Evolutionary conservation across 2,888 invertebrate species (phyloP).

Genomic region (Trissoscelio sp.): DNA sequence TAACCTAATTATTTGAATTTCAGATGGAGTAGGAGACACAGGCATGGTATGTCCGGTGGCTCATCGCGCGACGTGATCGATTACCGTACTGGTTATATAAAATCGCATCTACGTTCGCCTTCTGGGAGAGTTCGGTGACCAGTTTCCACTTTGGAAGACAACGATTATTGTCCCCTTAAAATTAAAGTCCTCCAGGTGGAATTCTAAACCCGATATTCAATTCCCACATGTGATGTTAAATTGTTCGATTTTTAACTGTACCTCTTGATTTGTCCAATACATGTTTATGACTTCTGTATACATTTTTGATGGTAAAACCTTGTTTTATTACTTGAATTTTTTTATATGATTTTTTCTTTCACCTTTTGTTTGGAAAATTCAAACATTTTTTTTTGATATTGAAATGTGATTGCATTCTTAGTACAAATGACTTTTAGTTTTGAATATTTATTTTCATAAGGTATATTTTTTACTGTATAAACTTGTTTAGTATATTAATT

Average conservation of each 20-base stretch:
- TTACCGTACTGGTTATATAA: conserved; percentile 94
- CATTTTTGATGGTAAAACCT: conserved; percentile 48
- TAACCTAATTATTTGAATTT: conserved; percentile 69
- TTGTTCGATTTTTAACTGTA: conserved; percentile 59
- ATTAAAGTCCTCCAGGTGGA: conserved; percentile 58
- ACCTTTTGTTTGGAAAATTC: too few species aligned
- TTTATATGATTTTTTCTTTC: neutral
- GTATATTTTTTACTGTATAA: too few species aligned
- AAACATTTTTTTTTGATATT: too few species aligned
- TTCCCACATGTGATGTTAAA: conserved; percentile 60
- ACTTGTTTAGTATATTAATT: neutral
- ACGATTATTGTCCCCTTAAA: conserved; percentile 35
- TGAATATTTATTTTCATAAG: too few species aligned
- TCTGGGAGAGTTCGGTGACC: conserved; percentile 96
- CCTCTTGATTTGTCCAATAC: conserved; percentile 24
- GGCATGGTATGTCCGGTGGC: conserved; percentile 85
- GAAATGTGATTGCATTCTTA: too few species aligned
- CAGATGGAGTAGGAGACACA: conserved; percentile 93
- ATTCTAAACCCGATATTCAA: conserved; percentile 40
- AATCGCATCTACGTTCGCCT: conserved; percentile 95
- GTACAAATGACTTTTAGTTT: too few species aligned
- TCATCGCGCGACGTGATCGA: conserved; percentile 88
- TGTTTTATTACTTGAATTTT: conserved; percentile 35
- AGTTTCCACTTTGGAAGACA: conserved; percentile 43
- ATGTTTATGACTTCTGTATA: conserved; percentile 49